phyloP scores from a whole-genome alignment of 2,888 invertebrate species.

The Elysia crispata region DNA sequence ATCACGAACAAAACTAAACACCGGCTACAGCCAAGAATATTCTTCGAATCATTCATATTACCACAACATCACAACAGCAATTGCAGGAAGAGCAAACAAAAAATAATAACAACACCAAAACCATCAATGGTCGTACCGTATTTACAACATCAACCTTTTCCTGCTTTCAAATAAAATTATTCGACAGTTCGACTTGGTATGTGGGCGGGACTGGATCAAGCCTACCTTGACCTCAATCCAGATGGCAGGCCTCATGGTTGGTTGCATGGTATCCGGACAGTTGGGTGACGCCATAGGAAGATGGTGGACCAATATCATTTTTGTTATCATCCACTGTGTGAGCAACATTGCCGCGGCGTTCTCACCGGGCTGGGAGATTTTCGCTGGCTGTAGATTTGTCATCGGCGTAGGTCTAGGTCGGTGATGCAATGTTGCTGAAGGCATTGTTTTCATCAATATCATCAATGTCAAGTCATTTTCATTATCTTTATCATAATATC shows the following conservation, averaged over 20 bases:
- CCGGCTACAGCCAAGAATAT: too few relatives aligned
- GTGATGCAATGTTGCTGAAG: background rate
- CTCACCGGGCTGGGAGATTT: too few relatives aligned
- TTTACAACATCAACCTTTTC: background rate
- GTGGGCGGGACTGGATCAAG: slow-evolving; percentile 16
- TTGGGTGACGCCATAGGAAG: slow-evolving; percentile 17
- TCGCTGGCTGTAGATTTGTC: background rate
- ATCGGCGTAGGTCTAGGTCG: background rate
- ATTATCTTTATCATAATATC: too few relatives aligned
- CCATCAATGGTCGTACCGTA: too few relatives aligned
- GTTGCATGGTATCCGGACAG: slow-evolving; percentile 24
- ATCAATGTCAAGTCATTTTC: too few relatives aligned
- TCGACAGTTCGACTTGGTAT: slow-evolving; percentile 29
- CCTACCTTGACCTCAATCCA: slow-evolving; percentile 18
- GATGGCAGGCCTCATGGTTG: slow-evolving; percentile 24
- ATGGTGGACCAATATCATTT: background rate
- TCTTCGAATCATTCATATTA: too few relatives aligned
- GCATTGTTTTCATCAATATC: too few relatives aligned
- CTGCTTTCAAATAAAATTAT: background rate
- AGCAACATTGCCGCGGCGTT: too few relatives aligned
- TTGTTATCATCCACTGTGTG: background rate
- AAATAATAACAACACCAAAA: too few relatives aligned
- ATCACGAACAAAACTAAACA: too few relatives aligned
- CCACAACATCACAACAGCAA: too few relatives aligned
- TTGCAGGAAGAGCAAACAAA: too few relatives aligned